Conservation (phyloP, 2,888 invertebrate genomes). For the Lasioglossum vierecki region DNA sequence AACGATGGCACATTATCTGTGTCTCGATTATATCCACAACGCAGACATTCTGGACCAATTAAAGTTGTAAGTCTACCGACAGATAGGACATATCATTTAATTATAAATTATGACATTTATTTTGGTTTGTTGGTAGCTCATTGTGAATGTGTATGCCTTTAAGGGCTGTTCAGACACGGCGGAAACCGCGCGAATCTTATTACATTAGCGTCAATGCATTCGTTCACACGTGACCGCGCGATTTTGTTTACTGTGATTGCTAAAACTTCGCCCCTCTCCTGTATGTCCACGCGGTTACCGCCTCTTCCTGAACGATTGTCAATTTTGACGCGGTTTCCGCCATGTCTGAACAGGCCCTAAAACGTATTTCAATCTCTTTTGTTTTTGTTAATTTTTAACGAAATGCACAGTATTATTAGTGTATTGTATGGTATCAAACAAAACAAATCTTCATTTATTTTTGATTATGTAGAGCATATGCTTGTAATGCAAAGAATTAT, state of each 20-base stretch:
- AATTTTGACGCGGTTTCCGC: no score
- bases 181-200: no score
- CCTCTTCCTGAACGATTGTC: no score
- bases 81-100: slow-evolving; percentile 50
- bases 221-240: no score
- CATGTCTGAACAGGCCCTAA: no score
- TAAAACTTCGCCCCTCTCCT: no score
- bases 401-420: slow-evolving; percentile 28
- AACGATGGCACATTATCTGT: slow-evolving; percentile 80
- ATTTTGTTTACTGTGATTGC: no score
- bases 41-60: slow-evolving; percentile 82
- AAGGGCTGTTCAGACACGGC: no score
- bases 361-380: not conserved
- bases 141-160: slow-evolving; percentile 12
- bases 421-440: not conserved
- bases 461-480: not conserved
- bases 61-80: slow-evolving; percentile 81
- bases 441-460: not conserved
- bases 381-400: not conserved
- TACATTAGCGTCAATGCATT: no score
- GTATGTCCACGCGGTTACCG: no score
- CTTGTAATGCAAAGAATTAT: not conserved
- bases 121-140: slow-evolving; percentile 18
- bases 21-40: slow-evolving; percentile 77
- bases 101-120: not conserved